phyloP scores from a whole-genome alignment of 2,888 invertebrate genomes.

The Teleogryllus oceanicus region DNA sequence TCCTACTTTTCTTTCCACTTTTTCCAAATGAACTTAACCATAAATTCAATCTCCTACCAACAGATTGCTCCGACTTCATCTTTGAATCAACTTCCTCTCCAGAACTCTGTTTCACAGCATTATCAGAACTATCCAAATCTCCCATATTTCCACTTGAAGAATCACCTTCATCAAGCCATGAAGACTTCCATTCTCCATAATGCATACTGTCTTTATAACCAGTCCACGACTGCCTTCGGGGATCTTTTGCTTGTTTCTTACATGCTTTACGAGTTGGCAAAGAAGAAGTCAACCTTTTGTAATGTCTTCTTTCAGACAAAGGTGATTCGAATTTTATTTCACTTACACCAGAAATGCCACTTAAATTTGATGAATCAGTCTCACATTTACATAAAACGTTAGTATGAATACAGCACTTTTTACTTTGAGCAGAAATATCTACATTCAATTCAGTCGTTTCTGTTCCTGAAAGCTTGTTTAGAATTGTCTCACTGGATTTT shows the following conservation, averaged over 20 bases:
- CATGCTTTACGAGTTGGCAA: background rate
- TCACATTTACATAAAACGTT: background rate
- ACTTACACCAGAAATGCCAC: background rate
- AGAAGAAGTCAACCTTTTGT: constrained; percentile 11
- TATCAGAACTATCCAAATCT: constrained; percentile 36
- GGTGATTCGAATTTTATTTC: background rate
- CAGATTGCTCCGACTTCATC: constrained; percentile 30
- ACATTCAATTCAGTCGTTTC: too few relatives aligned
- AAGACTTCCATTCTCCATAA: constrained; percentile 19
- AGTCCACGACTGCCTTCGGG: constrained; percentile 34
- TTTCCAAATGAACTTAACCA: constrained; percentile 45
- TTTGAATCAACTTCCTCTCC: constrained; percentile 33
- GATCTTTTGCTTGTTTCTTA: constrained; percentile 1
- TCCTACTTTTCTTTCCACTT: constrained; percentile 38
- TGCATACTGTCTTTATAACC: constrained; percentile 29
- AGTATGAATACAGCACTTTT: background rate
- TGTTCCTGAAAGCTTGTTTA: too few relatives aligned
- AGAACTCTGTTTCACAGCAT: constrained; percentile 31
- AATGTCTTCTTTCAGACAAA: background rate
- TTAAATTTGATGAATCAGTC: background rate
- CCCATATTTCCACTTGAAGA: constrained; percentile 36
- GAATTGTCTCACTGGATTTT: background rate
- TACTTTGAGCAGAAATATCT: too few relatives aligned
- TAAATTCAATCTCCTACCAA: constrained; percentile 38
- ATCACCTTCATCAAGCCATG: constrained; percentile 38